Evolutionary conservation across 2,888 invertebrate genomes (phyloP), one percentile per base, ranked within the genome.

Genomic region (Eulithis testata): DNA sequence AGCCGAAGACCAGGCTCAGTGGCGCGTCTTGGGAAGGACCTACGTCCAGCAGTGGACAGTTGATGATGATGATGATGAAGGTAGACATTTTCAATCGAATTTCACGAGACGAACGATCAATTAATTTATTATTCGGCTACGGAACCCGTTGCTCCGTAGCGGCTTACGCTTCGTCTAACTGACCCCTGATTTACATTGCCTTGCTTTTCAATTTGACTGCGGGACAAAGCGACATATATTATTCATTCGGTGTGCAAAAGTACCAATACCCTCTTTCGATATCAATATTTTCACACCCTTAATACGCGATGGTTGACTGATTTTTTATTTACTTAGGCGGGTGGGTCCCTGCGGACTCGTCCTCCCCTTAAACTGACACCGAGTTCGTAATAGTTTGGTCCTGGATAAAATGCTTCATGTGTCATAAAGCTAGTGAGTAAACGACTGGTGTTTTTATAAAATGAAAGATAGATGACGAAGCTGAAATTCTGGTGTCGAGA

Each of bases 301-400:
- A 70, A 69, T 70, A 71, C 68, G 69, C 65, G 69, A 70, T 71
- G 67, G 70, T 66, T 65, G 71, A 68, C 66, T 69, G 66, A 55
- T 69, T 71, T 73, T 71, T 70, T 73, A 74, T 74, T 75, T 74
- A 74, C 69, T 72, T 75, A 75, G 74, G 72, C 53, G 49, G 7
- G 58, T 62, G 49, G 7, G 58, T 62, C 69, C 69, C 62, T 37
- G 31, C 45, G 64, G 65, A 64, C 60, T 51, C 63, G 57, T 65
- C 59, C 43, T 52, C 53, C 63, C 63, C 64, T 69, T 66, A 72
- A 70, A 73, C 66, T 70, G 70, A 66, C 68, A 70, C 69, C 66
- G 73, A 74, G 67, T 73, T 72, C 70, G 69, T 73, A 74, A 75
- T 71, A 66, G 72, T 66, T 55, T 54, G 59, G 61, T 54, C 55